Evolutionary conservation across 2,113 vertebrate genomes (phyloP).

Genomic region (Dascyllus trimaculatus): DNA sequence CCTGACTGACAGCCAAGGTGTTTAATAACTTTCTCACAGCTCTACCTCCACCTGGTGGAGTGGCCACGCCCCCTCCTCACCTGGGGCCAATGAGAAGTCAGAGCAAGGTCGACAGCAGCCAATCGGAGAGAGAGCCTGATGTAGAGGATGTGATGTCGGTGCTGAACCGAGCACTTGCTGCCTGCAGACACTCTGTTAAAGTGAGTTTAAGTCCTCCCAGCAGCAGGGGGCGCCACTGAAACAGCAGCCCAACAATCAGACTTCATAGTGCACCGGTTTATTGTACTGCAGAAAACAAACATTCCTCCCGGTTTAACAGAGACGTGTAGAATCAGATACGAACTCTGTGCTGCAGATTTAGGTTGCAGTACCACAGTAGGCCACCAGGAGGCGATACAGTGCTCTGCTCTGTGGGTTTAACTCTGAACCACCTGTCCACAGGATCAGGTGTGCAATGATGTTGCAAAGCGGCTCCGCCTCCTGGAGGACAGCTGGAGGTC

Average conservation of each 20-base stretch:
- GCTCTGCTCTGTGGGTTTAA: too few relatives aligned
- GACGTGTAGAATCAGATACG: too few relatives aligned
- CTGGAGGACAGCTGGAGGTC: slow-evolving; percentile 90
- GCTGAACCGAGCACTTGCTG: slow-evolving; percentile 81
- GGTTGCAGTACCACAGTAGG: too few relatives aligned
- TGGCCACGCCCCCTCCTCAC: slow-evolving; percentile 37
- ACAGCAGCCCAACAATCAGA: neutral
- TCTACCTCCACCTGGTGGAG: slow-evolving; percentile 18
- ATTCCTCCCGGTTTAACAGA: too few relatives aligned
- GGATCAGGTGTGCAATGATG: slow-evolving; percentile 94
- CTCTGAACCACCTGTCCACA: slow-evolving; percentile 60
- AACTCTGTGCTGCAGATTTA: too few relatives aligned
- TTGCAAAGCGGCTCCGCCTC: slow-evolving; percentile 88
- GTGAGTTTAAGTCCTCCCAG: slow-evolving; percentile 73
- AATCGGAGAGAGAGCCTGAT: slow-evolving; percentile 74
- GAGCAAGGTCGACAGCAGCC: slow-evolving; percentile 27
- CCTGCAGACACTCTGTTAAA: slow-evolving; percentile 83
- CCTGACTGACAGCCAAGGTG: neutral
- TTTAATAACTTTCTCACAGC: slow-evolving; percentile 8
- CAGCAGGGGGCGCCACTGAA: neutral
- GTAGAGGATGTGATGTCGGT: slow-evolving; percentile 82
- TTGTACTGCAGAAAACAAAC: too few relatives aligned
- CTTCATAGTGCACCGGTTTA: too few relatives aligned
- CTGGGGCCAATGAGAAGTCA: slow-evolving; percentile 31
- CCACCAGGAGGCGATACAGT: too few relatives aligned